Conservation (phyloP, 2,888 invertebrate species). For the Rhogogaster chlorosoma region DNA sequence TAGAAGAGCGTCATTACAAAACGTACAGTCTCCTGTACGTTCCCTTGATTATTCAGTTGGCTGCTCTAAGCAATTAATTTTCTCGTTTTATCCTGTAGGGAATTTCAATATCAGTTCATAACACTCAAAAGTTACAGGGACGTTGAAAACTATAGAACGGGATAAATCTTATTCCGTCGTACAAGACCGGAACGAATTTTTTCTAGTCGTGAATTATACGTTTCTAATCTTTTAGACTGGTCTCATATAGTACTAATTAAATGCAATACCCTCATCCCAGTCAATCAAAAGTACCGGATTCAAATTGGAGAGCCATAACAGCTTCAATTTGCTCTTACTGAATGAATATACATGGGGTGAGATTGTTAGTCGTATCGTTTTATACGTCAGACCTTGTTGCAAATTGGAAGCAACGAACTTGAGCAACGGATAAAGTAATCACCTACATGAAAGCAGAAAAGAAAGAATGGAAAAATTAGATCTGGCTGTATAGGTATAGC, state of each 20-base stretch:
- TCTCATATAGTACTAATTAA: not conserved
- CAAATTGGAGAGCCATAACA: not conserved
- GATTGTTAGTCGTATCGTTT: not conserved
- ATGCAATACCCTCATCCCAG: not conserved
- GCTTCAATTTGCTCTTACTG: not conserved
- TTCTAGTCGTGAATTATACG: not conserved
- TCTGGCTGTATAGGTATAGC: not conserved
- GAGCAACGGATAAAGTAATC: not conserved
- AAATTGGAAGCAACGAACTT: not conserved
- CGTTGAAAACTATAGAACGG: too few relatives aligned
- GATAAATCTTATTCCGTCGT: not conserved
- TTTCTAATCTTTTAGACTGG: too few relatives aligned
- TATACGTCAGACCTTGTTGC: not conserved
- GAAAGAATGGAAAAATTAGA: not conserved
- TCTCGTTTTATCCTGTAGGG: not conserved
- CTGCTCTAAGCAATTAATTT: not conserved
- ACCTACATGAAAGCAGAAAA: not conserved
- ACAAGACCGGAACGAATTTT: not conserved
- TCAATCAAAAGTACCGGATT: not conserved
- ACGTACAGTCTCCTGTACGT: not conserved
- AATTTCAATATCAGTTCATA: not conserved
- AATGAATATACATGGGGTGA: not conserved
- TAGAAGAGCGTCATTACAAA: constrained; percentile 16
- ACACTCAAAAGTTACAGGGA: not conserved
- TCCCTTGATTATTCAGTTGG: not conserved